Evolutionary conservation across 2,797 vertebrate genomes (phyloP), one percentile per base, ranked within the genome.

Genomic region (Pagetopsis macropterus): DNA sequence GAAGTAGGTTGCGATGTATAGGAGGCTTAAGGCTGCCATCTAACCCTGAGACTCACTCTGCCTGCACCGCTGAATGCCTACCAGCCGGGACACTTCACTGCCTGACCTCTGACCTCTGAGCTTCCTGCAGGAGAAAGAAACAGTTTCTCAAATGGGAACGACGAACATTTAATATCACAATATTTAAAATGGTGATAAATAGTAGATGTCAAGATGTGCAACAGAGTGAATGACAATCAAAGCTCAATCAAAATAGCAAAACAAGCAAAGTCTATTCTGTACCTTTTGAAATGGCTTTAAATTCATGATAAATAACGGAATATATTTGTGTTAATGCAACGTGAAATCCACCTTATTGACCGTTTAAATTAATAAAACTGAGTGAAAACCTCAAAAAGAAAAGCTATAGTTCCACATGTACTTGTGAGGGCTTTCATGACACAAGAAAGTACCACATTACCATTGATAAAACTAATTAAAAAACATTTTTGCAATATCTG

Each of bases 31-130:
- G 13, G 8, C 17, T 21, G 31, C 13, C 7, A n/a, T 44, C 43
- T 48, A 37, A 37, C 33, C 33, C 33, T 37, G 33, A 37, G 33
- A 37, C 33, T 4, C 11, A 3, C 58, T 50, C 40, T 27, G 27
- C 21, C 70, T 59, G 43, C 31, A 14, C 55, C 61, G 63, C 65
- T 57, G 67, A 64, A n/a, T 54, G 50, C 50, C 55, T 70, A 62
- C 41, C 72, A 57, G 55, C 65, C 6, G 33, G n/a, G 56, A 59
- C 41, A 14, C 63, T 9, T 45, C 58, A 11, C 73, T 43, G 65
- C 45, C 15, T 40, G 41, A 68, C 12, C 56, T 54, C 67, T 78
- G 75, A 75, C 58, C 60, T 65, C 54, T 80, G 78, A 80, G 49
- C 67, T 71, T 21, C 78, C 67, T 84, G 63, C 2, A 21, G 6